Conservation (phyloP, 2,797 vertebrate genomes). For the Lagorchestes hirsutus region DNA sequence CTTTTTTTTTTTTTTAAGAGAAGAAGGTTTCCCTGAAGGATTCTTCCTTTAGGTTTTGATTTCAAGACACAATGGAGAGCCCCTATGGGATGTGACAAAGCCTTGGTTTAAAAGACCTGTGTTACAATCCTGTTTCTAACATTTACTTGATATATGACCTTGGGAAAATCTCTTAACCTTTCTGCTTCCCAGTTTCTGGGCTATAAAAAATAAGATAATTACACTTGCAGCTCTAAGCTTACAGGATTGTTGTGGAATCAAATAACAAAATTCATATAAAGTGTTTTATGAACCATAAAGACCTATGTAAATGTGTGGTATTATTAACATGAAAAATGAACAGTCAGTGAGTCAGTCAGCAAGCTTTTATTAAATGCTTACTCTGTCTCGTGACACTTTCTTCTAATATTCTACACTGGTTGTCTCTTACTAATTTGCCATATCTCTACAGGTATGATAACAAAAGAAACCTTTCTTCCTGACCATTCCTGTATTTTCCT, state of each 20-base stretch:
- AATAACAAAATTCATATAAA: not conserved
- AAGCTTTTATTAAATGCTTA: not conserved
- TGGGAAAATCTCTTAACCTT: not conserved
- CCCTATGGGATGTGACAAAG: not conserved
- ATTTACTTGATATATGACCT: not conserved
- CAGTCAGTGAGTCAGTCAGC: not conserved
- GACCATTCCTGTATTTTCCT: not conserved
- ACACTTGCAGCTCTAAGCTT: not conserved
- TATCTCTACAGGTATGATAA: not conserved
- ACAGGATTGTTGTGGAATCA: not conserved
- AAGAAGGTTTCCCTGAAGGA: slow-evolving; percentile 22
- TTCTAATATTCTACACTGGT: slow-evolving; percentile 21
- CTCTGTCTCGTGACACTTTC: not conserved
- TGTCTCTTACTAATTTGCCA: not conserved
- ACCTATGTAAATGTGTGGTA: not conserved
- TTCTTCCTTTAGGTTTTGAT: slow-evolving; percentile 59
- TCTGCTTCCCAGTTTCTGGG: not conserved
- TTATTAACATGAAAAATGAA: not conserved
- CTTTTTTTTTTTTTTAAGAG: slow-evolving; percentile 8
- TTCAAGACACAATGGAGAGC: slow-evolving; percentile 17
- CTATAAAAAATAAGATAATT: not conserved
- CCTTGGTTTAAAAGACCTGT: not conserved
- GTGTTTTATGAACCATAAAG: not conserved
- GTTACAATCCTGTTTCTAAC: not conserved
- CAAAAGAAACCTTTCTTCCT: not conserved